Conservation (phyloP, 2,797 vertebrate genomes). For the Hoplostethus atlanticus region DNA sequence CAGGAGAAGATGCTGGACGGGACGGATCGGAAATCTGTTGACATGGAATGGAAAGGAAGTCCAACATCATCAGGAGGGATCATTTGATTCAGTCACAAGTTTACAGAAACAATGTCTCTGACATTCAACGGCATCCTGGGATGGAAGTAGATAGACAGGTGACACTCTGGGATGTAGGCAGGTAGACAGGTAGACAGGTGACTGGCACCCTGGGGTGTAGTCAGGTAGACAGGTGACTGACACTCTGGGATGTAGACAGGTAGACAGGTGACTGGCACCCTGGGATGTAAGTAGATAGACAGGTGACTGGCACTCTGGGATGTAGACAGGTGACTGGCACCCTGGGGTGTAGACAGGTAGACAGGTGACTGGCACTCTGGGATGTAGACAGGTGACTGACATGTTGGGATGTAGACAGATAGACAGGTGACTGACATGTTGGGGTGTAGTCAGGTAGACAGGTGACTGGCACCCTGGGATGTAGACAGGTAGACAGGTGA, state of each 20-base stretch:
- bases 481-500: no score
- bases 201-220: neutral
- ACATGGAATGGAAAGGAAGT: constrained; percentile 11
- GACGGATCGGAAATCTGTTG: constrained; percentile 9
- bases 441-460: neutral
- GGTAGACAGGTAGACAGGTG: neutral
- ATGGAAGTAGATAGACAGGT: neutral
- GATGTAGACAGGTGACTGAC: no score
- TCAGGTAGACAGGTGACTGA: neutral
- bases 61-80: neutral
- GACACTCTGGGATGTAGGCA: neutral
- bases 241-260: neutral
- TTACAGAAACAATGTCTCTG: constrained; percentile 54
- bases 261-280: neutral
- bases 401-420: no score
- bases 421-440: no score
- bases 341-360: neutral
- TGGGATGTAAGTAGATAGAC: neutral
- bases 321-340: neutral
- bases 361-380: constrained; percentile 11
- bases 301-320: no score
- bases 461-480: no score
- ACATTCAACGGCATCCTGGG: constrained; percentile 17
- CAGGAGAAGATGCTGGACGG: constrained; percentile 11
- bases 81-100: constrained; percentile 19